A percentile compares a stretch with the other conserved stretches of the same genome.
Conservation (phyloP, 2,888 invertebrate species). For the Neria commutata region DNA sequence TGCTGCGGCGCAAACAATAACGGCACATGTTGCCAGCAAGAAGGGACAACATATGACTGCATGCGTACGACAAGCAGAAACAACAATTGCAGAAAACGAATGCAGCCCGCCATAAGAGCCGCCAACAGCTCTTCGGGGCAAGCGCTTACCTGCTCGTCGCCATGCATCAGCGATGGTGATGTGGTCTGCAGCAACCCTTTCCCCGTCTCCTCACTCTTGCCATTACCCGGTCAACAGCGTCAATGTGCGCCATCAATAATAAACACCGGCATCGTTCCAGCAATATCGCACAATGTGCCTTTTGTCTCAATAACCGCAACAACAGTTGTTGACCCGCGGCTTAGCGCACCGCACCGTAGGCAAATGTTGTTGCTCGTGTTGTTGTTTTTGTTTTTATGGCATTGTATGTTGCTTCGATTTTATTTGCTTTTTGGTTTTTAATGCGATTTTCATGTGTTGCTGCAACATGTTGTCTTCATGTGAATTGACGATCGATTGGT, state of each 20-base stretch:
- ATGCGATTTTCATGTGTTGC: not conserved
- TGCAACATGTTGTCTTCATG: not conserved
- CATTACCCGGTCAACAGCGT: not conserved
- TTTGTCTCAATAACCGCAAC: too few relatives aligned
- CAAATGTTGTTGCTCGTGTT: not conserved
- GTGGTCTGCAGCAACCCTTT: too few relatives aligned
- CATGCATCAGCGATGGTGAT: too few relatives aligned
- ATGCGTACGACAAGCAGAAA: not conserved
- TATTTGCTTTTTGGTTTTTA: not conserved
- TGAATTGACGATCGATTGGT: not conserved
- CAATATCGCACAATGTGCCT: too few relatives aligned
- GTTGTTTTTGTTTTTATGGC: not conserved
- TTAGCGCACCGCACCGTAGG: not conserved
- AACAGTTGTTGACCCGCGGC: not conserved
- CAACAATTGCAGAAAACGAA: not conserved
- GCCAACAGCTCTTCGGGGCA: too few relatives aligned
- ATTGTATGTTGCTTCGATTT: not conserved
- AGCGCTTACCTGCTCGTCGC: too few relatives aligned
- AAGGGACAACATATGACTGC: not conserved
- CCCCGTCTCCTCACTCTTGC: not conserved
- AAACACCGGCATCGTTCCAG: too few relatives aligned
- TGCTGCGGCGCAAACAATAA: constrained; percentile 35
- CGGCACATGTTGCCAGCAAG: not conserved
- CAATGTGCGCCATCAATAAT: not conserved
- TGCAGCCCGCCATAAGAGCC: too few relatives aligned